phyloP scores from a whole-genome alignment of 1,140 invertebrate species.

The Thaumatotibia leucotreta region DNA sequence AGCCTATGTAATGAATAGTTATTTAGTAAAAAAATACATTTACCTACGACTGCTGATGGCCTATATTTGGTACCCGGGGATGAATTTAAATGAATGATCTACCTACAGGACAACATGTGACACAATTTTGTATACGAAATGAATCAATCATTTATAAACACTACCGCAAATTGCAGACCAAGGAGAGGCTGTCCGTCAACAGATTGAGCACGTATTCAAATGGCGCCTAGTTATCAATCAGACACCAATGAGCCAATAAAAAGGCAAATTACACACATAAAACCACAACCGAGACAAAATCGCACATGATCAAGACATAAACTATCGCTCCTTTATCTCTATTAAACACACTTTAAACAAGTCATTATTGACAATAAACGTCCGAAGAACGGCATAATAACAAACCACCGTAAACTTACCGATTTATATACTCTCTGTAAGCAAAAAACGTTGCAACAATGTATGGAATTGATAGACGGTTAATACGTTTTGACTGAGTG shows the following conservation, averaged over 20 bases:
- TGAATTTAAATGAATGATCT: no score
- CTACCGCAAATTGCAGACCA: neutral
- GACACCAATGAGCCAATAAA: slow-evolving; percentile 45
- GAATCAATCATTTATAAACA: slow-evolving; percentile 47
- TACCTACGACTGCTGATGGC: no score
- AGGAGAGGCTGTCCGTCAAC: neutral
- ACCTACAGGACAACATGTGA: no score
- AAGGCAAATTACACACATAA: slow-evolving; percentile 69
- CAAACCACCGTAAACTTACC: slow-evolving; percentile 68
- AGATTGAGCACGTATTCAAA: neutral
- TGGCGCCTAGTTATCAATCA: slow-evolving; percentile 30
- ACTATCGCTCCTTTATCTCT: slow-evolving; percentile 71
- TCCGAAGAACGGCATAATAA: slow-evolving; percentile 71
- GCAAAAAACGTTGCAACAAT: neutral
- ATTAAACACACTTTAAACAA: slow-evolving; percentile 74
- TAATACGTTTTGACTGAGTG: neutral
- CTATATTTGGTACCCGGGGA: no score
- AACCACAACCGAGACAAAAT: slow-evolving; percentile 39
- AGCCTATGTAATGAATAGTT: no score
- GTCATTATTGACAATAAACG: slow-evolving; percentile 74
- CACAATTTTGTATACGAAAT: neutral
- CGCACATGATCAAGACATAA: slow-evolving; percentile 66
- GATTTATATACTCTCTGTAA: slow-evolving; percentile 54
- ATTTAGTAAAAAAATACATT: no score
- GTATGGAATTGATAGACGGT: neutral